Evolutionary conservation across 2,797 vertebrate species (phyloP), one percentile per base, ranked within the genome.

Genomic region (Gymnopithys bicolor): DNA sequence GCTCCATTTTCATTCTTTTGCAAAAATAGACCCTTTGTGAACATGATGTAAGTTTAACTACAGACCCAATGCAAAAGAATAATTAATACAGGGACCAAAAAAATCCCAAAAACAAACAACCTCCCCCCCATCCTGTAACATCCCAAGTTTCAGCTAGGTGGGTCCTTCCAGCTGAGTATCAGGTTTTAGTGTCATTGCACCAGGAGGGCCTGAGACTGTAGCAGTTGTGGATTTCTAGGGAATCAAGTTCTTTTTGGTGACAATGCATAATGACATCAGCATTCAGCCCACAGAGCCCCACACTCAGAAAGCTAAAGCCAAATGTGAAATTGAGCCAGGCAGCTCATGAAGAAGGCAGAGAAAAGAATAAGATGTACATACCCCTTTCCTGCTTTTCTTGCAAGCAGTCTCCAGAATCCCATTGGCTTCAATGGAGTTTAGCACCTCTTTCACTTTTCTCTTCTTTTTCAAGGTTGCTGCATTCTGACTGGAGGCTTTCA

Each of bases 381-480:
- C 97, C 76, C 19, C 84, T 7, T 81, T 93, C 56, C 78, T 97
- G 74, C 83, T 95, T 64, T 94, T 97, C 84, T 91, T 87, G 84
- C 89, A 82, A 7, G 58, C 83, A 32, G 89, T 30, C 58, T 95
- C 95, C 74, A 91, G 9, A 33, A 48, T 67, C 64, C 96, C 93
- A 0, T 92, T 95, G 49, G 46, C 41, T 73, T 96, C 96, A 0
- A 87, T 68, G 30, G 87, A 62, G 49, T 86, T 87, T 4, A 95
- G 59, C 60, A 84, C 33, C 45, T 95, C 96, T 51, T 95, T 97
- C 52, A 84, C 69, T 62, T 93, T 98, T 79, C 97, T 98, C 86
- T 97, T 98, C 82, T 94, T 98, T 84, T 95, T 97, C 71, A 97
- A 63, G 53, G 83, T 13, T 35, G 83, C 49, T 37, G 58, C 33